Percentiles rank a stretch among this genome's conserved stretches.
These are phyloP conservation scores for Drosophila demipolita DNA, from an alignment of 2,888 invertebrate genomes.

Conservation along the genomic window DNA sequence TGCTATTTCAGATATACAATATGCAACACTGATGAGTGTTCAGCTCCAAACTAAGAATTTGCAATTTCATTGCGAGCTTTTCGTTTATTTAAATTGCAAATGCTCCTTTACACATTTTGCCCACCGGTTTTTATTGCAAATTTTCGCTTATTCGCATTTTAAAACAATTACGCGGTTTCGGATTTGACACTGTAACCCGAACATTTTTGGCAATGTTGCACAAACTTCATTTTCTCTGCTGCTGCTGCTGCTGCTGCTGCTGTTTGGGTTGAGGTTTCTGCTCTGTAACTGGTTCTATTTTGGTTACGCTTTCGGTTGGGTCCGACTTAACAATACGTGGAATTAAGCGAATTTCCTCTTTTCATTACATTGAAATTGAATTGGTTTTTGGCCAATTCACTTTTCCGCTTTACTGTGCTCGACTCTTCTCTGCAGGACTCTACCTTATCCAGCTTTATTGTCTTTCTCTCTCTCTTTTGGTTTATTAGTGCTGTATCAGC, in stretches of 20 bases:
- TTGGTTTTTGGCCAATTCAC: constrained; percentile 53
- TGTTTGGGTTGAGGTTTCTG: constrained; percentile 4
- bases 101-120: constrained; percentile 14
- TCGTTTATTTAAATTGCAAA: constrained; percentile 67
- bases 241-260: constrained; percentile 11
- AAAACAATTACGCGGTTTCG: constrained; percentile 78
- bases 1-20: background rate
- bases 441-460: background rate
- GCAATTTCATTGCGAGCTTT: constrained; percentile 43
- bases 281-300: constrained; percentile 33
- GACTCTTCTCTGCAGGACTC: background rate
- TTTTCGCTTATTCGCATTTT: constrained; percentile 68
- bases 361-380: constrained; percentile 77
- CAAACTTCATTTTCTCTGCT: constrained; percentile 27
- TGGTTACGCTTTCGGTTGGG: constrained; percentile 49
- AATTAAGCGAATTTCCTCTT: constrained; percentile 74
- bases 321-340: constrained; percentile 65
- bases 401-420: background rate
- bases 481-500: constrained; percentile 30
- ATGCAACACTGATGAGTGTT: constrained; percentile 37
- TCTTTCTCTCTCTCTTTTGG: background rate
- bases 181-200: constrained; percentile 65
- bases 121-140: constrained; percentile 32
- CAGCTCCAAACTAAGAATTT: background rate
- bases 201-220: constrained; percentile 19